Percentiles rank a stretch among this genome's conserved stretches.
Evolutionary conservation across 1,140 invertebrate species (phyloP).

Genomic region (Sarcophaga bullata): DNA sequence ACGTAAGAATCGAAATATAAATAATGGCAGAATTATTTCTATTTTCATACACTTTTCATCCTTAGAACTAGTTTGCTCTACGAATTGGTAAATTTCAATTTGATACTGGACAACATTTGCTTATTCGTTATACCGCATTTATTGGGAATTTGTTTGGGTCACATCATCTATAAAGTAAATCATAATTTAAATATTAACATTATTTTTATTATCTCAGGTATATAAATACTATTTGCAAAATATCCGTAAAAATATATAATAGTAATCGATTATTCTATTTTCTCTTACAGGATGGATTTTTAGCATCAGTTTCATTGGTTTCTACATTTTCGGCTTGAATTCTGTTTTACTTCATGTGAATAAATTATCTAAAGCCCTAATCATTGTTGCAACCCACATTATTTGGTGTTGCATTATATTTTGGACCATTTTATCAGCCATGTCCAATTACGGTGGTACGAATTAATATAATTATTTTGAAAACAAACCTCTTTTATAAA

Average conservation of each 20-base stretch:
- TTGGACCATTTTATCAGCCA: slow-evolving; percentile 32
- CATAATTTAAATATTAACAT: slow-evolving; percentile 61
- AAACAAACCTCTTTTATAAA: too few relatives aligned
- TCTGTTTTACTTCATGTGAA: slow-evolving; percentile 19
- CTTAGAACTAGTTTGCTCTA: slow-evolving; percentile 17
- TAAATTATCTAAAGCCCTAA: background rate
- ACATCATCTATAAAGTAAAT: slow-evolving; percentile 61
- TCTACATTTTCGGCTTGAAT: slow-evolving; percentile 42
- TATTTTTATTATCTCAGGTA: slow-evolving; percentile 51
- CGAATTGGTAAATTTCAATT: slow-evolving; percentile 45
- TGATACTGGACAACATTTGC: slow-evolving; percentile 66
- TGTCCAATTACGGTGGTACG: slow-evolving; percentile 31
- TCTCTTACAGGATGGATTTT: slow-evolving; percentile 38
- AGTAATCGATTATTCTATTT: background rate
- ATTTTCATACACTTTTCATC: background rate
- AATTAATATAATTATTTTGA: too few relatives aligned
- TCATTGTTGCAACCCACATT: slow-evolving; percentile 16
- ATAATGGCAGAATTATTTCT: background rate
- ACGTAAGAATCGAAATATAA: slow-evolving; percentile 5
- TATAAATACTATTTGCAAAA: background rate
- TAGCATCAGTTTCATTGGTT: background rate
- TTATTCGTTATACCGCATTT: slow-evolving; percentile 65
- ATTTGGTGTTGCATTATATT: slow-evolving; percentile 40
- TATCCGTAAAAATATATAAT: background rate
- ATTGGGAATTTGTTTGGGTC: slow-evolving; percentile 65